Percentiles rank a stretch among this genome's conserved stretches.
Evolutionary conservation across 1,140 invertebrate species (phyloP).

Genomic region (Radopholus similis): DNA sequence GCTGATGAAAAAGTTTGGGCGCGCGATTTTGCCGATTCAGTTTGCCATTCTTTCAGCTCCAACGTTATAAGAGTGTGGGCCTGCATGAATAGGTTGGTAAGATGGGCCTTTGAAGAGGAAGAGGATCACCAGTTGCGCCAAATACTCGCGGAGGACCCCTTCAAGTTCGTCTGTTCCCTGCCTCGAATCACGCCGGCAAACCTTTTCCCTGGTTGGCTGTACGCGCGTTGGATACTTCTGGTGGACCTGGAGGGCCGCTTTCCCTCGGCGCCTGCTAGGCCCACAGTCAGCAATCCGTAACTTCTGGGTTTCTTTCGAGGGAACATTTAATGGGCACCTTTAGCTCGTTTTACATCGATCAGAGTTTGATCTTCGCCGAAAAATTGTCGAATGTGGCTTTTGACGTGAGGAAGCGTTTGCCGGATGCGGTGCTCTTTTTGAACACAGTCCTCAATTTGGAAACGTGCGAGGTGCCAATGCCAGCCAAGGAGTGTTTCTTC

Average conservation of each 20-base stretch:
- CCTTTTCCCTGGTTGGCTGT: constrained; percentile 20
- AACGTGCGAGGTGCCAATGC: neutral
- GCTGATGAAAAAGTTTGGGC: constrained; percentile 18
- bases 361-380: constrained; percentile 19
- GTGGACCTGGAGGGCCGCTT: constrained; percentile 27
- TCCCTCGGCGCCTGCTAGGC: constrained; percentile 9
- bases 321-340: neutral
- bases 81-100: constrained; percentile 5
- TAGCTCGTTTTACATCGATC: constrained; percentile 8
- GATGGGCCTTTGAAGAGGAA: constrained; percentile 10
- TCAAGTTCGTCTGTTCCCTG: neutral
- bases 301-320: neutral
- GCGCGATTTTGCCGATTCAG: neutral
- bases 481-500: constrained; percentile 22
- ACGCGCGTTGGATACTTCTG: constrained; percentile 25
- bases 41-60: no score
- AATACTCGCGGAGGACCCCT: neutral
- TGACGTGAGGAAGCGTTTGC: constrained; percentile 11
- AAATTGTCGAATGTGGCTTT: neutral
- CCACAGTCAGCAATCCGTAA: constrained; percentile 35
- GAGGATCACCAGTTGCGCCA: neutral
- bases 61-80: constrained; percentile 14
- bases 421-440: constrained; percentile 14
- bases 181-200: neutral
- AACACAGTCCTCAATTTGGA: neutral